Conservation (phyloP, 92 coral and sea anemone genomes). For the Parazoanthus darwini region DNA sequence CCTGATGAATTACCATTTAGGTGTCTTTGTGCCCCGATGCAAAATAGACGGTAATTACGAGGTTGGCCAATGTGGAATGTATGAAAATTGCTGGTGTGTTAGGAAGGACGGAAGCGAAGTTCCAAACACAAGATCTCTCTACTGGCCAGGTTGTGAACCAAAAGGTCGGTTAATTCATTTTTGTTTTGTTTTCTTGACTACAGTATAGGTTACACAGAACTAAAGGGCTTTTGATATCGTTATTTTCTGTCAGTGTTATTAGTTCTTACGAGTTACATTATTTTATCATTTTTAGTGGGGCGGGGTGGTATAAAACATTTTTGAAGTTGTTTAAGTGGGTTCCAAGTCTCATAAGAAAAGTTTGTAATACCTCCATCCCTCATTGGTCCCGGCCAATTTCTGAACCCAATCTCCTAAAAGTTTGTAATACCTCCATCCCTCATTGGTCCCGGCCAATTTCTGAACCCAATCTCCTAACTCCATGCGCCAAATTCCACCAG, state of each 20-base stretch:
- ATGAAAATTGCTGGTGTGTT: conserved; percentile 85
- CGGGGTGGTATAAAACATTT: no score
- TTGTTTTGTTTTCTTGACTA: neutral
- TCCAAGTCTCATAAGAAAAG: no score
- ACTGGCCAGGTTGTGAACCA: conserved; percentile 67
- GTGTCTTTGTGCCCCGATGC: conserved; percentile 66
- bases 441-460: no score
- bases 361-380: no score
- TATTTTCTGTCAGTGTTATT: neutral
- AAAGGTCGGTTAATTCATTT: conserved; percentile 48
- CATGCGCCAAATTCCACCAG: no score
- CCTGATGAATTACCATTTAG: conserved; percentile 49
- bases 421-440: no score
- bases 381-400: no score
- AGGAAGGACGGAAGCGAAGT: conserved; percentile 57
- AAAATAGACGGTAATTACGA: conserved; percentile 77
- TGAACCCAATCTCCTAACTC: no score
- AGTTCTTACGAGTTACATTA: neutral
- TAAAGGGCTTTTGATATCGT: neutral
- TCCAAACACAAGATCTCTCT: conserved; percentile 41
- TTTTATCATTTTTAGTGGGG: no score
- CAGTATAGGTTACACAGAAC: neutral
- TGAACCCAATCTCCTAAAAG: no score
- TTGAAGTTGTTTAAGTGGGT: no score
- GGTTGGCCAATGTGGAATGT: conserved; percentile 66